Percentiles rank a stretch among this genome's conserved stretches.
phyloP scores from a whole-genome alignment of 2,113 vertebrate genomes.

The Bubo blakistoni region DNA sequence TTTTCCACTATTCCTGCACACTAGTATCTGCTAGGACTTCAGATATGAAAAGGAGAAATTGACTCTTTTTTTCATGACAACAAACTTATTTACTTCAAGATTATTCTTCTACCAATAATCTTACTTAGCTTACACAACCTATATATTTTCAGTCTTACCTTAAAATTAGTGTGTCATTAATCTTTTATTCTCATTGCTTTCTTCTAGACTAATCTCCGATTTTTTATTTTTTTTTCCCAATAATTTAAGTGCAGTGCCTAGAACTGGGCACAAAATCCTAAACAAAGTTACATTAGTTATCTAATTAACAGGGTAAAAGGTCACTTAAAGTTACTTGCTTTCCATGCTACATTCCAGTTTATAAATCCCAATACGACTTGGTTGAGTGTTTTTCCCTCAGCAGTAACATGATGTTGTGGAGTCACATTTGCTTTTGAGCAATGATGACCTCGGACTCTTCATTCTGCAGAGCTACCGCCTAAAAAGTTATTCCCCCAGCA shows the following conservation, averaged over 20 bases:
- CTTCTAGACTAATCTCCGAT: background rate
- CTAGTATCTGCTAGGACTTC: background rate
- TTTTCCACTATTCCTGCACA: background rate
- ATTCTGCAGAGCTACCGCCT: background rate
- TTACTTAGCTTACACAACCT: background rate
- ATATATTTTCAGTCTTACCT: background rate
- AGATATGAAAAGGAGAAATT: background rate
- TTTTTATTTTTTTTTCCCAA: background rate
- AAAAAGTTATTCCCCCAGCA: background rate
- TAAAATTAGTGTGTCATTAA: background rate
- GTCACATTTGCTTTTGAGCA: background rate
- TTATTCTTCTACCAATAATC: background rate
- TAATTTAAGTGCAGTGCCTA: background rate
- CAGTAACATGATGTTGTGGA: background rate
- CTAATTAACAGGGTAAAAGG: background rate
- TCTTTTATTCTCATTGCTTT: background rate
- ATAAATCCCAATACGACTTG: background rate
- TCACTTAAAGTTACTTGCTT: background rate
- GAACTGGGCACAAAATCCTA: background rate
- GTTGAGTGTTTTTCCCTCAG: background rate
- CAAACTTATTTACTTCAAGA: background rate
- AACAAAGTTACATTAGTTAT: background rate
- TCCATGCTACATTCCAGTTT: background rate
- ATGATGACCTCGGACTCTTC: rapidly evolving
- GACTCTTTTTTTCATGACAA: background rate